Conservation (phyloP, 2,888 invertebrate species). For the Andrena trimmerana region DNA sequence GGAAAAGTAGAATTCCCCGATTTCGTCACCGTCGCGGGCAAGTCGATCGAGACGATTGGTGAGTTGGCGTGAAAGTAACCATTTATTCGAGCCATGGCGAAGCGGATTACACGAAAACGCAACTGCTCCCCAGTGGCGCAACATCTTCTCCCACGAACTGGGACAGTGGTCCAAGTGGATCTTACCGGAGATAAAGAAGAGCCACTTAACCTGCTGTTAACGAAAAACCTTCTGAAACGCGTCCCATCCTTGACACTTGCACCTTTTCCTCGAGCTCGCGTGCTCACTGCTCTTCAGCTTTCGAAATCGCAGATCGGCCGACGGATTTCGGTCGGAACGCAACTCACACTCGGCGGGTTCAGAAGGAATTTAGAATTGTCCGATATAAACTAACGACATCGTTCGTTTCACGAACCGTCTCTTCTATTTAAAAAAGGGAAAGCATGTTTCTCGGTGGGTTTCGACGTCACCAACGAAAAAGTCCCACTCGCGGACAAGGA, state of each 20-base stretch:
- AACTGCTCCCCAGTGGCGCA: not conserved
- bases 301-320: slow-evolving; percentile 2
- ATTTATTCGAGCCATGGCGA: too few species aligned
- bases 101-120: too few species aligned
- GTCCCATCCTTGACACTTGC: slow-evolving; percentile 44
- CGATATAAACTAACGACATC: slow-evolving; percentile 10
- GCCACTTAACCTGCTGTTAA: slow-evolving; percentile 51
- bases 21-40: not conserved
- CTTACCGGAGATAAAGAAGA: slow-evolving; percentile 46
- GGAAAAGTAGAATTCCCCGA: not conserved
- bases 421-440: not conserved
- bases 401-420: slow-evolving; percentile 22
- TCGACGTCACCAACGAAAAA: not conserved
- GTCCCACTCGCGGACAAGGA: too few species aligned
- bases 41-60: not conserved
- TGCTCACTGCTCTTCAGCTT: not conserved
- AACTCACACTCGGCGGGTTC: not conserved
- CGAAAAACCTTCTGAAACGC: slow-evolving; percentile 47
- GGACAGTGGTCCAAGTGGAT: slow-evolving; percentile 49
- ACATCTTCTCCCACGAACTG: slow-evolving; percentile 32
- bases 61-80: not conserved
- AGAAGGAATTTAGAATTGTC: not conserved
- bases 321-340: slow-evolving; percentile 4
- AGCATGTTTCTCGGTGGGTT: not conserved
- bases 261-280: slow-evolving; percentile 21